A percentile compares a stretch with the other conserved stretches of the same genome.
Conservation (phyloP, 2,113 vertebrate species). For the Silurus glanis region DNA sequence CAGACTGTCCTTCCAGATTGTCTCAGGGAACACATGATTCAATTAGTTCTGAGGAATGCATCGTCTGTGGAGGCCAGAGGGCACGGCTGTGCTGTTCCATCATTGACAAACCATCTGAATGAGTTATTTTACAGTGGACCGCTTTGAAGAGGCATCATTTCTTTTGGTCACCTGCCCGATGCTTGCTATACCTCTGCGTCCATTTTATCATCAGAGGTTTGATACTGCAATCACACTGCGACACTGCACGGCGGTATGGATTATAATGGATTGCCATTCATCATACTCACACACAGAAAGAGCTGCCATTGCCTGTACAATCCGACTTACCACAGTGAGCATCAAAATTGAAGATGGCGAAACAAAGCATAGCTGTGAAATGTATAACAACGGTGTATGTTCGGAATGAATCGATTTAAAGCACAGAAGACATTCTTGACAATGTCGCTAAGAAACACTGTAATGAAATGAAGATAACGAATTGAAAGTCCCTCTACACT, state of each 20-base stretch:
- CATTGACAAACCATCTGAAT: slow-evolving; percentile 53
- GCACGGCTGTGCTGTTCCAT: slow-evolving; percentile 45
- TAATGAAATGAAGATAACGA: not conserved
- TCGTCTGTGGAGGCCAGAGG: slow-evolving; percentile 51
- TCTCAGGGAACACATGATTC: slow-evolving; percentile 43
- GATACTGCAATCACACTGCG: slow-evolving; percentile 43
- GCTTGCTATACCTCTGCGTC: slow-evolving; percentile 60
- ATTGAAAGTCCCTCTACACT: not conserved
- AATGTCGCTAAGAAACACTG: not conserved
- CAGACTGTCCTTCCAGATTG: slow-evolving; percentile 48
- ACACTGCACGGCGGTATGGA: not conserved
- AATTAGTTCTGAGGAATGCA: slow-evolving; percentile 56
- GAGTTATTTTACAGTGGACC: slow-evolving; percentile 65
- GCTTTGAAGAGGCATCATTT: slow-evolving; percentile 67
- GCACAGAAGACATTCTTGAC: not conserved
- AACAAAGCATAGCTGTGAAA: not conserved
- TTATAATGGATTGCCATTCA: not conserved
- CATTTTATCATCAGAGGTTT: slow-evolving; percentile 62
- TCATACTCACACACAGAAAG: not conserved
- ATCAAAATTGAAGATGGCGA: slow-evolving; percentile 10
- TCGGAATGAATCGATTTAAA: slow-evolving; percentile 17
- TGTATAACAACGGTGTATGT: not conserved
- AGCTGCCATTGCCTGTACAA: not conserved
- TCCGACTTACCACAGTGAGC: not conserved
- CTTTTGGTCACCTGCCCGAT: slow-evolving; percentile 66